phyloP scores from a whole-genome alignment of 1,140 invertebrate species.

The Caenorhabditis latens region DNA sequence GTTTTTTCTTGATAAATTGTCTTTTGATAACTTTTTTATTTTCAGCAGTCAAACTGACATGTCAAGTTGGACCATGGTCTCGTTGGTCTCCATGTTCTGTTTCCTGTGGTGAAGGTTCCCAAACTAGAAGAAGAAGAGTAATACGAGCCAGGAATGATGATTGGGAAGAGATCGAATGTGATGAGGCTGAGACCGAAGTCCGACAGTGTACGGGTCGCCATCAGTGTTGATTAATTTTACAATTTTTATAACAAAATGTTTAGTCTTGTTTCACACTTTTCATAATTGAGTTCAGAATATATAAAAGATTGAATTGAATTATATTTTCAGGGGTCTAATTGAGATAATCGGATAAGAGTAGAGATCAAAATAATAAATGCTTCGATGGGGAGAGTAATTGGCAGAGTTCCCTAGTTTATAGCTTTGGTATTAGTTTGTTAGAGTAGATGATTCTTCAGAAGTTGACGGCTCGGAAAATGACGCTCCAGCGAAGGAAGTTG shows the following conservation, averaged over 20 bases:
- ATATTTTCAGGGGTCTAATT: not conserved
- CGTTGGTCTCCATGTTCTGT: conserved; percentile 74
- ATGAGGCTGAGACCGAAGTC: conserved; percentile 56
- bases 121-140: conserved; percentile 55
- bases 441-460: not conserved
- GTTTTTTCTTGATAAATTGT: conserved; percentile 30
- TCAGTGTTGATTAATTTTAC: conserved; percentile 17
- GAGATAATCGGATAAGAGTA: conserved; percentile 19
- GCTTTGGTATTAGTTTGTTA: not conserved
- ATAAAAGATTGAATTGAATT: not conserved
- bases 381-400: not conserved
- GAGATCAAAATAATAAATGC: conserved; percentile 41
- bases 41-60: conserved; percentile 64
- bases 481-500: not conserved
- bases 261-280: not conserved
- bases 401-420: not conserved
- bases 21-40: not conserved
- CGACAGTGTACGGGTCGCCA: conserved; percentile 53
- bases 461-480: conserved; percentile 10
- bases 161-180: conserved; percentile 54
- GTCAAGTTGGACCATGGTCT: conserved; percentile 73
- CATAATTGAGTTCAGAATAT: not conserved
- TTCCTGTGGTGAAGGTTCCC: conserved; percentile 67
- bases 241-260: not conserved
- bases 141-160: conserved; percentile 51